Base-by-base conservation (phyloP, 1,140 invertebrate genomes). In the Oryzaephilus surinamensis region DNA sequence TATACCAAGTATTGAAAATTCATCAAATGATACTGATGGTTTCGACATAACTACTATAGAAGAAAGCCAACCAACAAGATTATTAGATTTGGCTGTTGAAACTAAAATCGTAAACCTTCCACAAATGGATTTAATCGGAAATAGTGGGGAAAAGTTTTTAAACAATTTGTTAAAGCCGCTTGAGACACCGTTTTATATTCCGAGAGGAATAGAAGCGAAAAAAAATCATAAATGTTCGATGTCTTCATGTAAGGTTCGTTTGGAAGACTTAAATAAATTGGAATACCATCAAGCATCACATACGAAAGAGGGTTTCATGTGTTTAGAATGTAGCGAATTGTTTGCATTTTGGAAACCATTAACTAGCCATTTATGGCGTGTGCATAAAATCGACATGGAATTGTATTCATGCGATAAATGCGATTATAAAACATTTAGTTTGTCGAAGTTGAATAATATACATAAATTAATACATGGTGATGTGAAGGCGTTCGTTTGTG, bases 331-430 rank as follows among this genome's bases (percentile, higher is more conserved):
- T 58, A 50, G 56, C 1, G 61, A 65, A 38, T 51, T 48, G 13
- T 73, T 66, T 48, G 49, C 55, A 0, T 60, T 65, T 10, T 81
- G 80, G 69, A 71, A 74, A 32, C 59, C 67, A 2, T 49, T 85
- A n/a, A 74, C 76, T 14, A 72, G 73, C 13, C 84, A 89, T 62
- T 60, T 87, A n/a, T 87, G 83, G 83, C 73, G 73, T 30, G 50
- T 64, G 0, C 84, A 89, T 55, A 61, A 67, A 24, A 72, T 87
- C n/a, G 81, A 87, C 52, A 71, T 83, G 61, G 83, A 86, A 52
- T 57, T 87, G 16, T 77, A 76, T 36, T 70, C 72, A 13, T 87
- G 84, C 56, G 67, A 72, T 38, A 60, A 72, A 43, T 79, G 69
- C 57, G 66, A 60, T 19, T 81, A 74, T 51, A 81, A 77, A 62